Evolutionary conservation across 1,140 invertebrate genomes (phyloP).

Genomic region (Hetaerina americana): DNA sequence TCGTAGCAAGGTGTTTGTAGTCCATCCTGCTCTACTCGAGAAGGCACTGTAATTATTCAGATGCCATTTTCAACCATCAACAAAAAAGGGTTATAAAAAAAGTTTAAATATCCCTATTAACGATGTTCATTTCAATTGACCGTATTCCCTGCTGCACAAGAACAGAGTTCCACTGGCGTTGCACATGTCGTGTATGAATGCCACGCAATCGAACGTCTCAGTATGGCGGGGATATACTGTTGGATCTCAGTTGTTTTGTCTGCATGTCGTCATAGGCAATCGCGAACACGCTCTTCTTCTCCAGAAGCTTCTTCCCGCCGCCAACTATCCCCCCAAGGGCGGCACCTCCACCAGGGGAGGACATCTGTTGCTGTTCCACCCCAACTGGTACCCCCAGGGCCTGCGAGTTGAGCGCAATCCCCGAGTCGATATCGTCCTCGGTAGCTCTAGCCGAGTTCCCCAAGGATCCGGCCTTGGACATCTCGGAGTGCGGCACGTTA

Average conservation of each 20-base stretch:
- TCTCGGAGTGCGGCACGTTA: conserved; percentile 23
- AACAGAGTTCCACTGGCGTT: too few relatives aligned
- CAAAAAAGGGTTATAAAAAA: too few relatives aligned
- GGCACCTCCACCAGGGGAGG: neutral
- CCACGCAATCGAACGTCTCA: too few relatives aligned
- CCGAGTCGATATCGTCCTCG: conserved; percentile 56
- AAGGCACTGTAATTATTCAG: too few relatives aligned
- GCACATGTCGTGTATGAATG: too few relatives aligned
- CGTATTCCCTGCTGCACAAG: too few relatives aligned
- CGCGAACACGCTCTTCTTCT: conserved; percentile 87
- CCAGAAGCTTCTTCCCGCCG: conserved; percentile 42
- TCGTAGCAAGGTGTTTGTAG: too few relatives aligned
- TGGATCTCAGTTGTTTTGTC: conserved; percentile 42
- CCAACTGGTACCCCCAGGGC: neutral
- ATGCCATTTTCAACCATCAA: too few relatives aligned
- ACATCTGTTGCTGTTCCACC: neutral
- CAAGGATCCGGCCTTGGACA: conserved; percentile 45
- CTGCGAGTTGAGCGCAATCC: conserved; percentile 45
- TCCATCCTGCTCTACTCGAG: too few relatives aligned
- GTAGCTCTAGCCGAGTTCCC: conserved; percentile 29
- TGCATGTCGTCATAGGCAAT: conserved; percentile 81
- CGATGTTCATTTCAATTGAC: too few relatives aligned
- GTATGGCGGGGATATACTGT: conserved; percentile 34
- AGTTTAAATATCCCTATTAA: too few relatives aligned
- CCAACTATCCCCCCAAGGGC: neutral